Percentiles rank a stretch among this genome's conserved stretches.
phyloP scores from a whole-genome alignment of 2,113 vertebrate genomes.

The Gambusia holbrooki region DNA sequence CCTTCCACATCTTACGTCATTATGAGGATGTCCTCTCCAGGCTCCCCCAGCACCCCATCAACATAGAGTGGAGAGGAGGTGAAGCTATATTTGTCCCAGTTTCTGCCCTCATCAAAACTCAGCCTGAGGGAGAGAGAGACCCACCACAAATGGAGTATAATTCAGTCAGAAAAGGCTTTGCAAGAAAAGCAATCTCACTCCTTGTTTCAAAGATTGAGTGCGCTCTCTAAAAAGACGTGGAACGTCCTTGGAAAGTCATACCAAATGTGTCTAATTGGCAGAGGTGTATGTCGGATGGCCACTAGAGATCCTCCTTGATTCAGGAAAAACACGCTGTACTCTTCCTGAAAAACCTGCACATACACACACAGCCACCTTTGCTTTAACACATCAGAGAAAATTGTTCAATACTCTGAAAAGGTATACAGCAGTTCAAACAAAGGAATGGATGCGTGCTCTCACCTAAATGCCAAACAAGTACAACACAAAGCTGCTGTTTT shows the following conservation, averaged over 20 bases:
- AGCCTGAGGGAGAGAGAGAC: slow-evolving; percentile 80
- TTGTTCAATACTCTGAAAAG: slow-evolving; percentile 1
- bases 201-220: slow-evolving; percentile 50
- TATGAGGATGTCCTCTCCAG: slow-evolving; percentile 93
- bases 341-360: slow-evolving; percentile 91
- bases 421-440: slow-evolving; percentile 5
- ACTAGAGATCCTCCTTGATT: slow-evolving; percentile 94
- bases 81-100: slow-evolving; percentile 95
- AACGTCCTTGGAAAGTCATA: slow-evolving; percentile 67
- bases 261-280: slow-evolving; percentile 94
- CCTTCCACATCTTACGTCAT: slow-evolving; percentile 88
- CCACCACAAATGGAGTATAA: slow-evolving; percentile 49
- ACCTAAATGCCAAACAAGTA: slow-evolving; percentile 12
- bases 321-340: slow-evolving; percentile 92
- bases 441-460: slow-evolving; percentile 1
- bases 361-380: slow-evolving; percentile 53
- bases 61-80: slow-evolving; percentile 92
- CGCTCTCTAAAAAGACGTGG: slow-evolving; percentile 34
- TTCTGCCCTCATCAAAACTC: slow-evolving; percentile 94
- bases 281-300: slow-evolving; percentile 92
- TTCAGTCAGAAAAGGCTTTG: slow-evolving; percentile 36
- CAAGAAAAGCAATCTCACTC: slow-evolving; percentile 25
- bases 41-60: slow-evolving; percentile 92
- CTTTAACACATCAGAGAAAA: slow-evolving; percentile 10
- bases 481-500: slow-evolving; percentile 23